Evolutionary conservation across 2,113 vertebrate genomes (phyloP).

Genomic region (Clarias macrocephalus): DNA sequence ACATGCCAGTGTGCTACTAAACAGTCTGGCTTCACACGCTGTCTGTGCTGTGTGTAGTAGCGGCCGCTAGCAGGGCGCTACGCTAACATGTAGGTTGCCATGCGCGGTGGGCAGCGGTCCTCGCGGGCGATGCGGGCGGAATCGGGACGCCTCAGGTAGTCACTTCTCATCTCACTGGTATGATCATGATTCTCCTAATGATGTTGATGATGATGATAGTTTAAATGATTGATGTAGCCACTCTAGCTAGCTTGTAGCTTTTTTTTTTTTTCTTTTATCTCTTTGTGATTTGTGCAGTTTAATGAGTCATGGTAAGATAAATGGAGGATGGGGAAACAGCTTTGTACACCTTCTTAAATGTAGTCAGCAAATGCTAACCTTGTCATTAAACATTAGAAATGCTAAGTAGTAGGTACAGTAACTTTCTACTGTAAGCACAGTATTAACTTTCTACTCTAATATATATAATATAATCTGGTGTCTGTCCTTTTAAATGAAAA

Average conservation of each 20-base stretch:
- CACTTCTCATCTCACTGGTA: constrained; percentile 78
- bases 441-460: background rate
- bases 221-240: constrained; percentile 63
- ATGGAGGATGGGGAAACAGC: constrained; percentile 46
- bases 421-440: background rate
- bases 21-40: constrained; percentile 69
- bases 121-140: constrained; percentile 70
- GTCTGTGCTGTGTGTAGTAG: constrained; percentile 75
- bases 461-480: background rate
- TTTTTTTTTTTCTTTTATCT: constrained; percentile 40
- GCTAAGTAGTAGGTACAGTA: background rate
- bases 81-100: constrained; percentile 66
- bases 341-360: constrained; percentile 44
- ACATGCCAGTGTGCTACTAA: constrained; percentile 76
- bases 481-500: background rate
- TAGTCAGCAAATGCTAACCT: constrained; percentile 84
- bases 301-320: constrained; percentile 57
- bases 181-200: constrained; percentile 63
- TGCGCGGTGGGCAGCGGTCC: constrained; percentile 68
- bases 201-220: constrained; percentile 49
- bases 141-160: constrained; percentile 75
- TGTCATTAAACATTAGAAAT: constrained; percentile 64
- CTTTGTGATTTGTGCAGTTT: constrained; percentile 60
- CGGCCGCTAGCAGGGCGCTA: constrained; percentile 68
- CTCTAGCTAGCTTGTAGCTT: constrained; percentile 64